Evolutionary conservation across 2,797 vertebrate species (phyloP).

Genomic region (Paramormyrops hopkinsi): DNA sequence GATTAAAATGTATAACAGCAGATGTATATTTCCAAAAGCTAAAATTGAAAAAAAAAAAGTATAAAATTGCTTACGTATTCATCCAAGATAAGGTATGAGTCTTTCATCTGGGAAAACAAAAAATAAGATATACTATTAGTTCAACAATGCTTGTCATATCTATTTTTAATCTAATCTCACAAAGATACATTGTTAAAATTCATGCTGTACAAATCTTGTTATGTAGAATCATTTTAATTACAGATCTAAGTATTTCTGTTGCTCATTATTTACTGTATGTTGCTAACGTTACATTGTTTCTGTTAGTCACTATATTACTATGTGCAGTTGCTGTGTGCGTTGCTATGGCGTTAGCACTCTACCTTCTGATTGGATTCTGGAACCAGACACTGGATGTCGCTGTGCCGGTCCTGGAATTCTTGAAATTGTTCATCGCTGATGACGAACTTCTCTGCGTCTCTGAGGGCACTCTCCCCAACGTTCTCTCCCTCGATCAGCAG

Average conservation of each 20-base stretch:
- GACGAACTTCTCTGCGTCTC: slow-evolving; percentile 78
- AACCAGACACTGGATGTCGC: slow-evolving; percentile 71
- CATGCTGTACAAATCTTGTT: not conserved
- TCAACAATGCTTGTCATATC: not conserved
- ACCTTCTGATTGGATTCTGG: slow-evolving; percentile 93
- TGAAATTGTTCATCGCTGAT: slow-evolving; percentile 76
- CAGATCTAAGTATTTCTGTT: slow-evolving; percentile 1
- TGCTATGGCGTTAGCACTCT: not conserved
- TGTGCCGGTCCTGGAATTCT: slow-evolving; percentile 73
- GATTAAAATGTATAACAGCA: not conserved
- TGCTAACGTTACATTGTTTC: not conserved
- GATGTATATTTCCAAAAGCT: not conserved
- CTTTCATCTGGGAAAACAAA: slow-evolving; percentile 77
- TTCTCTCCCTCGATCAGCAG: slow-evolving; percentile 89
- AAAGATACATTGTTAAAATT: not conserved
- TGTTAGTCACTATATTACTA: not conserved
- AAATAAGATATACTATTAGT: not conserved
- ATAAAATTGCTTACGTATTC: slow-evolving; percentile 81
- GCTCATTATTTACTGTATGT: not conserved
- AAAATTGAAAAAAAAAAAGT: slow-evolving; percentile 4
- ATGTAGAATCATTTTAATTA: not conserved
- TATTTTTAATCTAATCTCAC: not conserved
- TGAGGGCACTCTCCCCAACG: slow-evolving; percentile 70
- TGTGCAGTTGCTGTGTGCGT: not conserved
- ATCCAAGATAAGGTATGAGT: slow-evolving; percentile 92